A percentile compares a stretch with the other conserved stretches of the same genome.
These are phyloP conservation scores for Hydrolagus affinis DNA, from an alignment of 2,113 vertebrate species.

Conservation along the genomic window DNA sequence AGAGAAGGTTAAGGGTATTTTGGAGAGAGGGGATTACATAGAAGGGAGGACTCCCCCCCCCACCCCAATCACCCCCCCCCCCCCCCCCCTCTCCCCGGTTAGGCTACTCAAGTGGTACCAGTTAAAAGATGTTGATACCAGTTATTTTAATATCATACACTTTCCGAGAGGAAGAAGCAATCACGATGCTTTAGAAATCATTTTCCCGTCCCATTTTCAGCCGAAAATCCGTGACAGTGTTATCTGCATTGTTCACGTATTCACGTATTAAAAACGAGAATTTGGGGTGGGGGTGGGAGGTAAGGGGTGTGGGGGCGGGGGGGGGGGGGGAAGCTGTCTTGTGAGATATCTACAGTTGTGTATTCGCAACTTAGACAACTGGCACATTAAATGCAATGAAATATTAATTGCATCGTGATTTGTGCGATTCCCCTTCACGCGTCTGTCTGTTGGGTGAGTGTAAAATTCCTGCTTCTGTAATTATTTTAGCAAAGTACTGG, in stretches of 20 bases:
- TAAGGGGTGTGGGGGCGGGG: too few relatives aligned
- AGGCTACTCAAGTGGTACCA: too few relatives aligned
- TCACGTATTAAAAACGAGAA: neutral
- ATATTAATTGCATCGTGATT: neutral
- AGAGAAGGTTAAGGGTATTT: slow-evolving; percentile 45
- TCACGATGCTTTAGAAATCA: neutral
- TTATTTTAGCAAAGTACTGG: neutral
- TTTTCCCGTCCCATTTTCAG: neutral
- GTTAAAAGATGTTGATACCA: neutral
- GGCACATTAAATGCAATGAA: neutral
- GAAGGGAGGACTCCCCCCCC: too few relatives aligned
- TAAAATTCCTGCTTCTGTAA: neutral
- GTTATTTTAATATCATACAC: neutral
- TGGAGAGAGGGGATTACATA: too few relatives aligned
- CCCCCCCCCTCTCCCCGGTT: too few relatives aligned
- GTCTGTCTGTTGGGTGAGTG: too few relatives aligned
- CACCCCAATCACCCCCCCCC: too few relatives aligned
- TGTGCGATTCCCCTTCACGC: neutral
- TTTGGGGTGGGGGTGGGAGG: too few relatives aligned
- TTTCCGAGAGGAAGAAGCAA: neutral
- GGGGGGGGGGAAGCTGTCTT: neutral
- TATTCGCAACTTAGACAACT: neutral
- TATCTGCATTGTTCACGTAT: neutral
- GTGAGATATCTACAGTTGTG: neutral
- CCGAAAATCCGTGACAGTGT: neutral